These are phyloP conservation scores for Rhinichthys klamathensis DNA, from an alignment of 2,113 vertebrate species.

Conservation along the genomic window DNA sequence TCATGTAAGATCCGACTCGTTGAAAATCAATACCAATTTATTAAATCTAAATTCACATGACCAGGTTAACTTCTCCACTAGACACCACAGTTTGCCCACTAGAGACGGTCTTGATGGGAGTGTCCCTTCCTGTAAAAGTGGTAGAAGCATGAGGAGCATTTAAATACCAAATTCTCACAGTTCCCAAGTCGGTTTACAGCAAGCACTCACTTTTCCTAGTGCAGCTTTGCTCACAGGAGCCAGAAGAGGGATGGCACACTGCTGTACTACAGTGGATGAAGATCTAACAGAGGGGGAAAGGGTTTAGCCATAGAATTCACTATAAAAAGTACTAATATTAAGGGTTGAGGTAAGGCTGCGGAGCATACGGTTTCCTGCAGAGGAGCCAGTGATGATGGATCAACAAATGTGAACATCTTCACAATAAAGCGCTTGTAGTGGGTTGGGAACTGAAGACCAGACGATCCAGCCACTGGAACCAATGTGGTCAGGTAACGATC, in stretches of 20 bases:
- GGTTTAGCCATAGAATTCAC: not conserved
- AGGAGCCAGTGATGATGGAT: not conserved
- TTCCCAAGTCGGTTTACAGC: no score
- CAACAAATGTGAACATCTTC: slow-evolving; percentile 76
- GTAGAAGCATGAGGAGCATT: slow-evolving; percentile 15
- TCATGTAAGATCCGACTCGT: no score
- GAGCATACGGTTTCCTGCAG: slow-evolving; percentile 61
- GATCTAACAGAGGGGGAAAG: slow-evolving; percentile 64
- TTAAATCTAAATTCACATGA: no score
- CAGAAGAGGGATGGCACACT: not conserved
- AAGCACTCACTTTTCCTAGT: not conserved
- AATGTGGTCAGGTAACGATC: slow-evolving; percentile 65
- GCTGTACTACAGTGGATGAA: slow-evolving; percentile 25
- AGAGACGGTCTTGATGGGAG: not conserved
- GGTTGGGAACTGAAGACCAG: slow-evolving; percentile 56
- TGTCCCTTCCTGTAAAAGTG: slow-evolving; percentile 61
- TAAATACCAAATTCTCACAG: no score
- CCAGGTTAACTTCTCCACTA: slow-evolving; percentile 57
- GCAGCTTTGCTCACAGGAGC: slow-evolving; percentile 14
- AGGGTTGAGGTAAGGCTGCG: not conserved
- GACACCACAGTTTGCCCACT: slow-evolving; percentile 52
- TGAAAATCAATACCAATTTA: no score
- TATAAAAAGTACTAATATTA: not conserved
- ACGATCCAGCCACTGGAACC: slow-evolving; percentile 50
- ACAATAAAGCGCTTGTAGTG: slow-evolving; percentile 70